Percentiles rank a stretch among this genome's conserved stretches.
Evolutionary conservation across 2,888 invertebrate genomes (phyloP).

Genomic region (Sinohyriopsis cumingii): DNA sequence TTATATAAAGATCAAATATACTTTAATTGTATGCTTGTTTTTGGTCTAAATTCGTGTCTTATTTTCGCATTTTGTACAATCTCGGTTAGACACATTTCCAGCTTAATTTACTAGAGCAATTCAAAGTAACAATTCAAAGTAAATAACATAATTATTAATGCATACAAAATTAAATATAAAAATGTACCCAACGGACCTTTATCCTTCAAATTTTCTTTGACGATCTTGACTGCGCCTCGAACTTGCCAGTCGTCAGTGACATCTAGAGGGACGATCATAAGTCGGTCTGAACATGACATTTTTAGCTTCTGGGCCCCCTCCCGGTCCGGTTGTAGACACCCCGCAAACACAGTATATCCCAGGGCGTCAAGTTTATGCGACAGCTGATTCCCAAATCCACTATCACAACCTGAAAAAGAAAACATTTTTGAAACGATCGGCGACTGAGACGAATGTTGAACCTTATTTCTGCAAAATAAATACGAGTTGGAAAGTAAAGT

Average conservation of each 20-base stretch:
- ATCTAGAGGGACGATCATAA: constrained; percentile 57
- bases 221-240: constrained; percentile 51
- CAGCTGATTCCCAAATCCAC: constrained; percentile 62
- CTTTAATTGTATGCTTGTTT: too few relatives aligned
- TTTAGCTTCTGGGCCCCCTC: constrained; percentile 56
- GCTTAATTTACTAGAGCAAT: too few relatives aligned
- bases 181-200: constrained; percentile 34
- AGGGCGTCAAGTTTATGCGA: constrained; percentile 53
- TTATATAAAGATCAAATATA: too few relatives aligned
- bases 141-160: too few relatives aligned
- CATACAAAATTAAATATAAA: background rate
- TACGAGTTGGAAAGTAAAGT: too few relatives aligned
- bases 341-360: constrained; percentile 63
- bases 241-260: constrained; percentile 66
- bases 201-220: constrained; percentile 55
- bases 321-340: constrained; percentile 60
- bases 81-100: too few relatives aligned
- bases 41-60: too few relatives aligned
- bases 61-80: too few relatives aligned
- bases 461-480: too few relatives aligned
- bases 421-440: background rate
- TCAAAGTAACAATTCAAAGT: too few relatives aligned
- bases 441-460: too few relatives aligned
- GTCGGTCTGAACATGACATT: constrained; percentile 40
- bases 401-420: constrained; percentile 60